Percentiles rank a stretch among this genome's conserved stretches.
phyloP scores from a whole-genome alignment of 2,797 vertebrate genomes.

The Amblyopsis hoosieri region DNA sequence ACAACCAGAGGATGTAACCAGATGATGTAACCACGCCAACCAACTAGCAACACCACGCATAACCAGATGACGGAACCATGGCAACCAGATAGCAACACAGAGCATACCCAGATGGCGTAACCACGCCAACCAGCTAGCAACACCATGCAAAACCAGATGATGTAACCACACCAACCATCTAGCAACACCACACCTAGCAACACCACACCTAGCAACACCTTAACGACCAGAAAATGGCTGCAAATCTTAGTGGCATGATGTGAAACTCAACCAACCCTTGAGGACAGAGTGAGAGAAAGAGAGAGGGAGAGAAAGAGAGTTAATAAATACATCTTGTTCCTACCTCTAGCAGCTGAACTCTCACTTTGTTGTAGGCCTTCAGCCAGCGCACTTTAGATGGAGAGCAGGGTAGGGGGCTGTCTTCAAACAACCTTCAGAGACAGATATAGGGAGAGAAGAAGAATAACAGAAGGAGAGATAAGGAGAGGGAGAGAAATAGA shows the following conservation, averaged over 20 bases:
- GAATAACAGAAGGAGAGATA: background rate
- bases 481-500: background rate
- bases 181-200: too few species aligned
- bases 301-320: slow-evolving; percentile 5
- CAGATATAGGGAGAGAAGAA: slow-evolving; percentile 19
- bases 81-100: too few species aligned
- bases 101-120: too few species aligned
- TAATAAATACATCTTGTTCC: slow-evolving; percentile 36
- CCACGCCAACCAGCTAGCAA: too few species aligned
- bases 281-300: background rate
- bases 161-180: too few species aligned
- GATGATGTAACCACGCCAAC: too few species aligned
- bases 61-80: too few species aligned
- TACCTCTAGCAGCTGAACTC: slow-evolving; percentile 91
- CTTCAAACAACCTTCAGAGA: slow-evolving; percentile 65
- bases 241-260: slow-evolving; percentile 40
- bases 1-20: too few species aligned
- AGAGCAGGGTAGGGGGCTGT: slow-evolving; percentile 80
- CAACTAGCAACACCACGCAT: too few species aligned
- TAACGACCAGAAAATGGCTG: slow-evolving; percentile 27
- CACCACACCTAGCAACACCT: slow-evolving; percentile 1
- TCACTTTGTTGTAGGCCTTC: slow-evolving; percentile 91
- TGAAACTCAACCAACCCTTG: slow-evolving; percentile 66
- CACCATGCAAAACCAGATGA: too few species aligned
- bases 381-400: slow-evolving; percentile 90